Base-by-base conservation (phyloP, 2,888 invertebrate genomes). In the Drosophila neotestacea region DNA sequence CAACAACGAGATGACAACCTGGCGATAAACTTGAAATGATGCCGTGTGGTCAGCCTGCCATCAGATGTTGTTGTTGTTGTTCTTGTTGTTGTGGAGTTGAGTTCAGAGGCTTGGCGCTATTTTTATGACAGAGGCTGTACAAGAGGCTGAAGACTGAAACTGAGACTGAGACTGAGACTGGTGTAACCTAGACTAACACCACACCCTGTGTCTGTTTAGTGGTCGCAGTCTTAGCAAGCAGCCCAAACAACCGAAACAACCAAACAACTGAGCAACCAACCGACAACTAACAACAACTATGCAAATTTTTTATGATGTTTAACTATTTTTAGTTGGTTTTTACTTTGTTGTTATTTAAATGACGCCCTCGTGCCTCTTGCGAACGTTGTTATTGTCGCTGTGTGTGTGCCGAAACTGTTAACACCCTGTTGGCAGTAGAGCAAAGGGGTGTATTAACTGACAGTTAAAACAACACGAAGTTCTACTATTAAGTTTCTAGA, bases 301-400 rank as follows among this genome's bases (percentile, higher is more conserved):
- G 90, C 84, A 86, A 86, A 86, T 89, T 80, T 78, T 87, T 87
- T 88, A 82, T 79, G 77, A 77, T 82, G 88, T 78, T 82, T 85
- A 83, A 85, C 77, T 80, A 89, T 89, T 88, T 85, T 89, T 89
- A 89, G 88, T 82, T 77, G 63, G 66, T 72, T 83, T 78, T 77
- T 72, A 72, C 61, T 61, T 81, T 88, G 85, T 88, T 88, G 88
- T 89, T 85, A 89, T 85, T 84, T 89, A 87, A 84, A 84, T 84
- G 77, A 81, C 70, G 85, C 74, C 77, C 81, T 70, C 74, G 77
- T 78, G 78, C 66, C 66, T 50, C 77, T 69, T 58, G 73, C 44
- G 16, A 1, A 22, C 42, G 63, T 28, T 47, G 32, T 55, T 44
- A 27, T 4, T 44, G 36, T 39, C 34, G 13, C 9, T 34, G 13